A percentile compares a stretch with the other conserved stretches of the same genome.
Conservation (phyloP, 2,797 vertebrate species). For the Columba guinea region DNA sequence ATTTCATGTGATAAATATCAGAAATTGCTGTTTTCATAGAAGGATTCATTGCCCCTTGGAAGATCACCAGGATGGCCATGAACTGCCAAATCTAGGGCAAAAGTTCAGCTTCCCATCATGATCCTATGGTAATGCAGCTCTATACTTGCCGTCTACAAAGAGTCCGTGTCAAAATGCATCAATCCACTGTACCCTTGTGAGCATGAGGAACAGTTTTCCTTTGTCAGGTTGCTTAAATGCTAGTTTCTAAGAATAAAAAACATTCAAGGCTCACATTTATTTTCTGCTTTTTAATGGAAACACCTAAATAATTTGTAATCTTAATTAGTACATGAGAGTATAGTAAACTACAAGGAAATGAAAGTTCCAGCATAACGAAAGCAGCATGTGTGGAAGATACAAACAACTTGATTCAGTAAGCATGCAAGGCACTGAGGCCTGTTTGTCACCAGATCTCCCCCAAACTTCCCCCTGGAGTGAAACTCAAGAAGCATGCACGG, state of each 20-base stretch:
- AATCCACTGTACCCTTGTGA: neutral
- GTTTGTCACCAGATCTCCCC: conserved; percentile 70
- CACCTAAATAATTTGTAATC: neutral
- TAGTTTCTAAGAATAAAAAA: neutral
- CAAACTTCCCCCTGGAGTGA: conserved; percentile 63
- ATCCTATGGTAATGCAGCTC: neutral
- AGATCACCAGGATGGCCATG: neutral
- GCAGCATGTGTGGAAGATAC: conserved; percentile 12
- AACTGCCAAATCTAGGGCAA: neutral
- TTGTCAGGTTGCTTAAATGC: neutral
- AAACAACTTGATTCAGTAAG: conserved; percentile 37
- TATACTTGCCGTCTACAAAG: neutral
- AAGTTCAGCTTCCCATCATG: neutral
- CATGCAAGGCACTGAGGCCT: conserved; percentile 41
- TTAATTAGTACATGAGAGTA: neutral
- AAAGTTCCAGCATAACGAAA: conserved; percentile 16
- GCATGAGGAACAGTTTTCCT: neutral
- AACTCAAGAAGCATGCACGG: conserved; percentile 55
- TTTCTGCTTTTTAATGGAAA: neutral
- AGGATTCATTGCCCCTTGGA: neutral
- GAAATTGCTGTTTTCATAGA: neutral
- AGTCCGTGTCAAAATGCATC: neutral
- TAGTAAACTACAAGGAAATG: neutral
- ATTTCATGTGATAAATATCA: neutral
- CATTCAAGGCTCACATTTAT: neutral